Percentiles rank a stretch among this genome's conserved stretches.
Conservation (phyloP, 2,113 vertebrate genomes). For the Phycodurus eques region DNA sequence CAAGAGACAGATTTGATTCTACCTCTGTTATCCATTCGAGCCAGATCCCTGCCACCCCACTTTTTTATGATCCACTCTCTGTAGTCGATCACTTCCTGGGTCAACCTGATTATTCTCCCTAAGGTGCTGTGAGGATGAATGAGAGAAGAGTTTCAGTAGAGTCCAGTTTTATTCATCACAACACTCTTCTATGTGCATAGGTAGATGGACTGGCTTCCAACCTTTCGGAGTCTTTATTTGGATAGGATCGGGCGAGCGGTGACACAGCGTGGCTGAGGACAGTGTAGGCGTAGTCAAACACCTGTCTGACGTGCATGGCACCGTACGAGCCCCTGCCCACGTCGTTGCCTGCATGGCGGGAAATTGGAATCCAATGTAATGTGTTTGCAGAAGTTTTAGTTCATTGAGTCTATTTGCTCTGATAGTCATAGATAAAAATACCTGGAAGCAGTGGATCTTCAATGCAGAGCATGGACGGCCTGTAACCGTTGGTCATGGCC, state of each 20-base stretch:
- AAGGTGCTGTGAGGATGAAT: constrained; percentile 79
- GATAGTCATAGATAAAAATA: constrained; percentile 35
- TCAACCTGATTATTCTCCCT: constrained; percentile 94
- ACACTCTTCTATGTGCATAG: no score
- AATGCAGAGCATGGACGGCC: constrained; percentile 97
- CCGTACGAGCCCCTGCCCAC: constrained; percentile 96
- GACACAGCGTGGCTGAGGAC: constrained; percentile 92
- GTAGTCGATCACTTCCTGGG: constrained; percentile 92
- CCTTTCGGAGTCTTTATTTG: constrained; percentile 96
- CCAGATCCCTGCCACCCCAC: constrained; percentile 79
- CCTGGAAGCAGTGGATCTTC: constrained; percentile 95
- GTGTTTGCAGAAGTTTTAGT: not conserved
- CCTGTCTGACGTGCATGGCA: constrained; percentile 96
- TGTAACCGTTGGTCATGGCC: constrained; percentile 90
- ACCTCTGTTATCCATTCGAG: constrained; percentile 63
- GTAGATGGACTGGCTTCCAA: constrained; percentile 43
- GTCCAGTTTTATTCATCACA: not conserved
- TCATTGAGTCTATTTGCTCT: not conserved
- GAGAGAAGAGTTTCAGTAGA: not conserved
- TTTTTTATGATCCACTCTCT: constrained; percentile 96
- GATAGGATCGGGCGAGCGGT: constrained; percentile 91
- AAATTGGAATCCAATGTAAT: not conserved
- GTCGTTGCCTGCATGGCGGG: constrained; percentile 82
- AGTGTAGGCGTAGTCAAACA: constrained; percentile 96
- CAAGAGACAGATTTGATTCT: not conserved